Percentiles rank a stretch among this genome's conserved stretches.
These are phyloP conservation scores for Upupa epops DNA, from an alignment of 2,113 vertebrate genomes.

Conservation along the genomic window DNA sequence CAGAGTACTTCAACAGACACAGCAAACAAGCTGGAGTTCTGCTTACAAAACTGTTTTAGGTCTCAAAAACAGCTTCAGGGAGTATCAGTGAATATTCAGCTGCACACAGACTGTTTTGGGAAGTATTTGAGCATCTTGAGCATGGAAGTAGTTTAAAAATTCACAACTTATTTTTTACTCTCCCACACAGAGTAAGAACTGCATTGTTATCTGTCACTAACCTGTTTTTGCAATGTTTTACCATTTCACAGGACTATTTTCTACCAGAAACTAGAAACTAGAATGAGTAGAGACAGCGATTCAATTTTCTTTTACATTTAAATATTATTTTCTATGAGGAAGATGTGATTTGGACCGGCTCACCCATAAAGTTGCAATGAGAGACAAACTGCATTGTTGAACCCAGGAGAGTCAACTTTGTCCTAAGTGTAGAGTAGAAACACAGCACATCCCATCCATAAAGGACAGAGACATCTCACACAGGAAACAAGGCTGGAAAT, in stretches of 20 bases:
- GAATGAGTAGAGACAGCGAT: not conserved
- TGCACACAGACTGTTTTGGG: not conserved
- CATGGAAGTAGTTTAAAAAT: not conserved
- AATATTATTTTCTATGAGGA: not conserved
- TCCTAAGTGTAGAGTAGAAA: not conserved
- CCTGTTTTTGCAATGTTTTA: not conserved
- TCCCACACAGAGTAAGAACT: not conserved
- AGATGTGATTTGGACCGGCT: not conserved
- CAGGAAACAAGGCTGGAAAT: conserved; percentile 35
- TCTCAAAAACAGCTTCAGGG: not conserved
- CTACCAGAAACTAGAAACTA: not conserved
- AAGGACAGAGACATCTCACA: conserved; percentile 46
- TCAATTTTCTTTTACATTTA: too few species aligned
- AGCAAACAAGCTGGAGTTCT: not conserved
- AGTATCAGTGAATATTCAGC: not conserved
- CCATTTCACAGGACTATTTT: not conserved
- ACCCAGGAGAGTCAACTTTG: not conserved
- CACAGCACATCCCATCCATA: conserved; percentile 6
- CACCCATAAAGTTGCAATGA: not conserved
- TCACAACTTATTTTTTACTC: not conserved
- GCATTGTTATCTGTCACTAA: not conserved
- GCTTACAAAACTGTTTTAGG: not conserved
- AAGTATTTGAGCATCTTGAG: not conserved
- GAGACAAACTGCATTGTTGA: not conserved
- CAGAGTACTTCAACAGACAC: not conserved